A percentile compares a stretch with the other conserved stretches of the same genome.
Conservation (phyloP, 1,140 invertebrate genomes). For the Drosophila rhopaloa region DNA sequence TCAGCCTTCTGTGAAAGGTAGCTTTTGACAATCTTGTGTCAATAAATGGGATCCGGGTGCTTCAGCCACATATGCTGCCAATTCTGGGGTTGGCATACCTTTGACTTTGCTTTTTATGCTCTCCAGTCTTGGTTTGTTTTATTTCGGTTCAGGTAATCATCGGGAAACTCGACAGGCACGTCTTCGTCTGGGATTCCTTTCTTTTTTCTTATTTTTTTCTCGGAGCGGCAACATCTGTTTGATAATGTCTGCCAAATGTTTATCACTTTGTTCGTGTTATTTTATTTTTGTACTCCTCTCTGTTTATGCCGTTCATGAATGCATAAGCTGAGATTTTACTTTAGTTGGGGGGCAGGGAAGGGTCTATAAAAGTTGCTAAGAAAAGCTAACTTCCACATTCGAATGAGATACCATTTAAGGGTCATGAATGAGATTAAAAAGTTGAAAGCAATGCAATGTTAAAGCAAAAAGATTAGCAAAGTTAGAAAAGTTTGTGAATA, state of each 20-base stretch:
- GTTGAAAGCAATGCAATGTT: neutral
- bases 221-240: conserved; percentile 45
- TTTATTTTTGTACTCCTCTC: conserved; percentile 11
- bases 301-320: conserved; percentile 42
- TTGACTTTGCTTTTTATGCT: conserved; percentile 41
- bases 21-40: conserved; percentile 62
- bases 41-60: conserved; percentile 52
- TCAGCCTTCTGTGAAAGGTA: conserved; percentile 24
- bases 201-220: conserved; percentile 4
- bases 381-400: conserved; percentile 3
- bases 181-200: conserved; percentile 32
- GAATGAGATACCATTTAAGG: neutral
- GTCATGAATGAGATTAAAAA: conserved; percentile 16
- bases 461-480: neutral
- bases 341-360: conserved; percentile 7
- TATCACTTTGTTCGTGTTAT: conserved; percentile 49
- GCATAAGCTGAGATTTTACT: conserved; percentile 33
- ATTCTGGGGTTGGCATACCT: conserved; percentile 47
- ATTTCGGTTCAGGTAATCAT: conserved; percentile 47
- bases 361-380: conserved; percentile 21
- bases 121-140: conserved; percentile 32
- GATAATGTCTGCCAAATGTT: conserved; percentile 52
- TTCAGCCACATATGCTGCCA: conserved; percentile 70
- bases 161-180: conserved; percentile 46
- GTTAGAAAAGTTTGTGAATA: neutral